Conservation (phyloP, 2,113 vertebrate species). For the Strix aluco region DNA sequence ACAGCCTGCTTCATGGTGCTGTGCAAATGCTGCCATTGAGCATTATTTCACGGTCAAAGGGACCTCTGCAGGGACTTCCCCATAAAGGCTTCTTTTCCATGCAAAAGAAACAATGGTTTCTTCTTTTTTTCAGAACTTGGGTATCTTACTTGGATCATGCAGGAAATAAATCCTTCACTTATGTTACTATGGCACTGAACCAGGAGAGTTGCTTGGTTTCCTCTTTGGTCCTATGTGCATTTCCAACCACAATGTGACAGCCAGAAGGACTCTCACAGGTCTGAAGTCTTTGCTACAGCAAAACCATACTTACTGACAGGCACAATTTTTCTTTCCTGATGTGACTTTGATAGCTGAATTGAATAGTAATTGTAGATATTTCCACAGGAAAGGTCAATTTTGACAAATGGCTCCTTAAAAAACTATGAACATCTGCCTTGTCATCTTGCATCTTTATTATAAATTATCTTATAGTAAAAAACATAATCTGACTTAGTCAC, state of each 20-base stretch:
- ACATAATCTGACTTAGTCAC: background rate
- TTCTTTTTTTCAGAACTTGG: background rate
- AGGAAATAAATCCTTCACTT: background rate
- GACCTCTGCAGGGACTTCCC: background rate
- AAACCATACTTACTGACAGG: background rate
- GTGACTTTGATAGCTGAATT: constrained; percentile 46
- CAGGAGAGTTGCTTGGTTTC: background rate
- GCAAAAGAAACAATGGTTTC: background rate
- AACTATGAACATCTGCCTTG: background rate
- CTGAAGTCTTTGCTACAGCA: constrained; percentile 35
- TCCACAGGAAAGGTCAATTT: constrained; percentile 63
- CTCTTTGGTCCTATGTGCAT: background rate
- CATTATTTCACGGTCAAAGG: background rate
- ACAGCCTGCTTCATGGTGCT: background rate
- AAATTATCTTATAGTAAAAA: background rate
- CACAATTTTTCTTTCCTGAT: constrained; percentile 33
- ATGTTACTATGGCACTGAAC: background rate
- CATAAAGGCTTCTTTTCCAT: background rate
- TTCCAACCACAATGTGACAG: background rate
- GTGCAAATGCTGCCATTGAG: background rate
- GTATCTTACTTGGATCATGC: background rate
- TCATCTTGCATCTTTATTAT: background rate
- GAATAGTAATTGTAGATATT: constrained; percentile 58
- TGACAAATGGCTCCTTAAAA: constrained; percentile 55
- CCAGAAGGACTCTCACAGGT: background rate